Evolutionary conservation across 2,888 invertebrate species (phyloP), one percentile per base, ranked within the genome.

Genomic region (Lordiphosa fenestrarum): DNA sequence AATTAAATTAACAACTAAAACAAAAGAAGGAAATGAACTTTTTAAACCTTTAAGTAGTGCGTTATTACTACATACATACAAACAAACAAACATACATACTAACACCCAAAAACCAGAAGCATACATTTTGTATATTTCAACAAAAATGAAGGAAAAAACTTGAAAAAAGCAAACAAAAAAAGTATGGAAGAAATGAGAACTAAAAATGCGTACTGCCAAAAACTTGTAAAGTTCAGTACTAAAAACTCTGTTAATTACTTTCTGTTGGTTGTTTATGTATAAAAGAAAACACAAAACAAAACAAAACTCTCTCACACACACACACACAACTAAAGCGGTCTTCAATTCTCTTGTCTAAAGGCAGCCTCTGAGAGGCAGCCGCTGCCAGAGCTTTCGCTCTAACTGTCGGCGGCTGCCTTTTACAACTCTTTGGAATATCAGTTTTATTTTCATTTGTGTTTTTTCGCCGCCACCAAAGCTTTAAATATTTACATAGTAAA

Each of bases 141-240:
- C 56, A 19, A 19, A 19, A 19, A 19, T 4, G 65, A 66, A 57
- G 51, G 41, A 66, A 66, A 66, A 59, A 51, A 57, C 38, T 73
- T 65, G 58, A 76, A 71, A 19, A 19, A 19, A 19, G 19, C 3
- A 4, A 19, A 71, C 4, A 36, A 23, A 23, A 23, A 23, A 21
- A 21, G 48, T 55, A 52, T 38, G 15, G 15, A 15, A 15, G 15
- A 15, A 15, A 15, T 49, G 56, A 53, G 33, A 48, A 51, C 41
- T 47, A 71, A 68, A 75, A 62, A 71, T 81, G 74, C 84, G 84
- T 77, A 87, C 86, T 86, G 87, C 87, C 86, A 87, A 86, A 30
- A 87, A 87, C 86, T 87, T 87, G 72, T 73, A 87, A 86, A 87
- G 86, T 86, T 85, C 84, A 74, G 82, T 84, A 80, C 84, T 83